Conservation (phyloP, 2,113 vertebrate species). For the Camelus bactrianus region DNA sequence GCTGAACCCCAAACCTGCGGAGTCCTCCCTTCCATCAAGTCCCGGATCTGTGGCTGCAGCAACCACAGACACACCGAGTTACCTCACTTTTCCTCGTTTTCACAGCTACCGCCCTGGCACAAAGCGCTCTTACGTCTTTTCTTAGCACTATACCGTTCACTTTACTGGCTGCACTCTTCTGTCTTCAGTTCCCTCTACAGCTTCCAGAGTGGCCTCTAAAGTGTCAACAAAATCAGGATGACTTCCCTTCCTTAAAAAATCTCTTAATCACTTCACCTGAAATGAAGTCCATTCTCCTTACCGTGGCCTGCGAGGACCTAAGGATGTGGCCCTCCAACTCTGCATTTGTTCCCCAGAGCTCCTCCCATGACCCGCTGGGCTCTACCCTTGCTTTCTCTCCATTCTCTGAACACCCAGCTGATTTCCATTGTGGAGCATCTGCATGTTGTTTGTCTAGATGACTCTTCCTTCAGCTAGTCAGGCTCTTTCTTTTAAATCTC, state of each 20-base stretch:
- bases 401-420: background rate
- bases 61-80: background rate
- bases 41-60: background rate
- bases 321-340: background rate
- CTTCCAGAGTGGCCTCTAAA: background rate
- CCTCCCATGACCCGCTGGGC: background rate
- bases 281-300: background rate
- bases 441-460: background rate
- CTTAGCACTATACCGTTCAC: background rate
- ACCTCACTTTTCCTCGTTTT: background rate
- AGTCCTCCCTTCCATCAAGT: background rate
- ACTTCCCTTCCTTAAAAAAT: background rate
- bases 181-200: background rate
- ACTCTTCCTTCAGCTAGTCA: background rate
- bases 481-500: background rate
- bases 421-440: background rate
- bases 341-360: background rate
- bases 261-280: background rate
- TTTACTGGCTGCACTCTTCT: background rate
- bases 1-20: background rate
- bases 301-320: background rate
- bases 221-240: background rate
- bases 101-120: background rate
- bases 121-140: background rate
- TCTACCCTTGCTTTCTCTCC: background rate